A percentile compares a stretch with the other conserved stretches of the same genome.
Conservation (phyloP, 2,797 vertebrate species). For the Lagothrix lagotricha region DNA sequence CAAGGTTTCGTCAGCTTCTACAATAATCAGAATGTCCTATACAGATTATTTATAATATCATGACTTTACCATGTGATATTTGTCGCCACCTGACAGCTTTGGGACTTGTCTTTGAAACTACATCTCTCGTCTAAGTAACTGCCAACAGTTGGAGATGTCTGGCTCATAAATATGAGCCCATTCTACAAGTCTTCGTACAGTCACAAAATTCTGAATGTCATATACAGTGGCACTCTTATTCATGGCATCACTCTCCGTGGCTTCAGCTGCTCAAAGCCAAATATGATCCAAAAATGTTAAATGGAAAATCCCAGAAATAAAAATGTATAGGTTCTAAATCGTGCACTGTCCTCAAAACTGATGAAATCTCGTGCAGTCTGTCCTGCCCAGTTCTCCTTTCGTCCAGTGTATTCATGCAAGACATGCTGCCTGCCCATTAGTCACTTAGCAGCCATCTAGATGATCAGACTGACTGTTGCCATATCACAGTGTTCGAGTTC, state of each 20-base stretch:
- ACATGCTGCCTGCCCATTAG: background rate
- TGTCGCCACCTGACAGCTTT: background rate
- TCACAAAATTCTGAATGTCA: background rate
- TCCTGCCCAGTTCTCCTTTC: background rate
- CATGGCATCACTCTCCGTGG: background rate
- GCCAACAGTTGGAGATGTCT: background rate
- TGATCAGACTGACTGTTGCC: background rate
- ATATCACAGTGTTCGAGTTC: background rate
- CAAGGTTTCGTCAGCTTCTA: conserved; percentile 1
- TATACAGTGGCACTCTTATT: background rate
- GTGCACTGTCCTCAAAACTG: background rate
- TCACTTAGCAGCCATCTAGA: background rate
- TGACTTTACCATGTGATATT: background rate
- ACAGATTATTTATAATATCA: background rate
- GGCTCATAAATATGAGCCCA: background rate
- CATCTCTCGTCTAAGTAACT: background rate
- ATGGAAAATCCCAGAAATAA: background rate
- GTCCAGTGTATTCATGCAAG: background rate
- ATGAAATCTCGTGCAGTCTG: background rate
- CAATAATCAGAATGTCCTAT: background rate
- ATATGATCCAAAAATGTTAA: background rate
- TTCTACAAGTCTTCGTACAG: background rate
- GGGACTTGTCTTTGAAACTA: background rate
- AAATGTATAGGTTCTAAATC: background rate
- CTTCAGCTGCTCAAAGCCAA: background rate